Conservation (phyloP, 2,797 vertebrate species). For the Enteromius unitaeniatus region DNA sequence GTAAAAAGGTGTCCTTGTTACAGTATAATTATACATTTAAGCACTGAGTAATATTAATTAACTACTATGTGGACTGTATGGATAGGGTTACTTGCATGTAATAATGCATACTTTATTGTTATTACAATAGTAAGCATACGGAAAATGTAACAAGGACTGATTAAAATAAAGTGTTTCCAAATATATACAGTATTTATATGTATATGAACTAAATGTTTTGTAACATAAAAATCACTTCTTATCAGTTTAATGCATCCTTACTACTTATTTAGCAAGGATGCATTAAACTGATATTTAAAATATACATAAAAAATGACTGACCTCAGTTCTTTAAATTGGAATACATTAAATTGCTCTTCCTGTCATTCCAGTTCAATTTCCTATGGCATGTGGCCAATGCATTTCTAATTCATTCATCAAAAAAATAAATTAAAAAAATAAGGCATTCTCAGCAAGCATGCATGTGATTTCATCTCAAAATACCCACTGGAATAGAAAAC, state of each 20-base stretch:
- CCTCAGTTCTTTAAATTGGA: not conserved
- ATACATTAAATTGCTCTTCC: not conserved
- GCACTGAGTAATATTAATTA: not conserved
- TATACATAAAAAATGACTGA: not conserved
- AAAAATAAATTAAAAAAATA: rapidly evolving
- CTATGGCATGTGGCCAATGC: not conserved
- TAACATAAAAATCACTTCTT: no score
- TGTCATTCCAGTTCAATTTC: not conserved
- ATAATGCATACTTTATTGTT: not conserved
- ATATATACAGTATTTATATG: no score
- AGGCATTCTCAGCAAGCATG: not conserved
- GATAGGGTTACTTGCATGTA: no score
- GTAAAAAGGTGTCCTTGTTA: no score
- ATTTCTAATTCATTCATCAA: not conserved
- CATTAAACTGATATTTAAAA: no score
- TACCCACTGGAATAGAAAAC: not conserved
- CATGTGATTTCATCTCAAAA: not conserved
- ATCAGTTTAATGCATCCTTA: no score
- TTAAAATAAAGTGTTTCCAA: no score
- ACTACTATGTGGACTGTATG: not conserved
- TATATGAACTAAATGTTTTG: no score
- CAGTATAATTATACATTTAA: not conserved
- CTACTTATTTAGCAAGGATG: no score
- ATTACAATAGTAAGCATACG: not conserved
- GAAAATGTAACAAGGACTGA: not conserved